Evolutionary conservation across 1,140 invertebrate species (phyloP), one percentile per base, ranked within the genome.

Genomic region (Drosophila fuyamai): DNA sequence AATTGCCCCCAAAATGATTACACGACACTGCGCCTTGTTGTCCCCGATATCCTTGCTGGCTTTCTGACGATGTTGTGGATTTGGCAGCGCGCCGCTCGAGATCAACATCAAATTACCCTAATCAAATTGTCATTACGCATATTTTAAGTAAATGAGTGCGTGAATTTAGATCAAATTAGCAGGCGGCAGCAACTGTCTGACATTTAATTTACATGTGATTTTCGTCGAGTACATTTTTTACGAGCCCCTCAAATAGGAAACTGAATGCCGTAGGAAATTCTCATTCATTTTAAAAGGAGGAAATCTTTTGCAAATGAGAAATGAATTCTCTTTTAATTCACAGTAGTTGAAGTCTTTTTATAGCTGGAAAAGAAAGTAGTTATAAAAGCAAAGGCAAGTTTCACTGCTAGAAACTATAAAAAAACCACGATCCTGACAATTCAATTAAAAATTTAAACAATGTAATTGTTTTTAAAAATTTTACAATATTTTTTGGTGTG

Each of bases 101-200:
- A 89, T 89, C 81, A 90, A 66, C 81, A 78, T 59, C 71, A 89
- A 89, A 89, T 89, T 90, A 89, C 86, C 70, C 66, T 86, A 90
- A 90, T 89, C 75, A 89, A 89, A 89, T 89, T 81, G 65, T 79
- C 76, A 90, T 89, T 79, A 80, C 57, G 81, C 81, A 89, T 89
- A 89, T 89, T 86, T 89, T 78, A 80, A 81, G 74, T 81, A 68
- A 90, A 90, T 90, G 86, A 76, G 81, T 86, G 77, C 83, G 80
- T 74, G 75, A 78, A 81, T 85, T 85, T 82, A 79, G 65, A 79
- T 72, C 79, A 75, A 86, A 85, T 86, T 81, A 77, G 73, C 73
- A 43, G 47, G 44, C 43, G 46, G 13, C 48, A 51, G 43, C 75
- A 29, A 48, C 56, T 44, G 66, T 50, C 67, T 76, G 72, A 57